These are phyloP conservation scores for Andricus grossulariae DNA, from an alignment of 1,140 invertebrate species.

Conservation along the genomic window DNA sequence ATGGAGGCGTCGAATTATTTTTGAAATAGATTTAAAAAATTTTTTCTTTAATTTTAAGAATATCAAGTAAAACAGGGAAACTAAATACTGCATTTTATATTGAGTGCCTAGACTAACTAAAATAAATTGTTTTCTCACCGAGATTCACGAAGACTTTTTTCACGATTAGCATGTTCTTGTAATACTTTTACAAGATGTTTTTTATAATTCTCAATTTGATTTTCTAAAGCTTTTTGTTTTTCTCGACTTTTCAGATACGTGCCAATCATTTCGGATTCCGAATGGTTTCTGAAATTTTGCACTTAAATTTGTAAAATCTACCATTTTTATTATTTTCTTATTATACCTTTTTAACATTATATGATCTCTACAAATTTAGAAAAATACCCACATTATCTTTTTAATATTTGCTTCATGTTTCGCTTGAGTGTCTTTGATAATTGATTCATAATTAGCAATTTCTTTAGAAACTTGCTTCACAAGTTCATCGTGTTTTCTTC, in stretches of 20 bases:
- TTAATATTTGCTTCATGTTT: slow-evolving; percentile 34
- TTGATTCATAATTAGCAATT: slow-evolving; percentile 39
- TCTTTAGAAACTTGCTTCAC: slow-evolving; percentile 35
- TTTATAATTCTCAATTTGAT: slow-evolving; percentile 35
- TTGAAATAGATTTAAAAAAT: slow-evolving; percentile 22
- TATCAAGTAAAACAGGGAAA: not conserved
- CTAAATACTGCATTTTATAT: too few species aligned
- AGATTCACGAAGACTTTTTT: slow-evolving; percentile 37
- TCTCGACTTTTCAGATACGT: slow-evolving; percentile 31
- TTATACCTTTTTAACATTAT: too few species aligned
- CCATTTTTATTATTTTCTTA: slow-evolving; percentile 3
- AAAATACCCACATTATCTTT: slow-evolving; percentile 35
- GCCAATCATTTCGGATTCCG: slow-evolving; percentile 43
- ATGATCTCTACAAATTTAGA: not conserved
- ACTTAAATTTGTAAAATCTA: slow-evolving; percentile 30
- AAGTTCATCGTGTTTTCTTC: slow-evolving; percentile 35
- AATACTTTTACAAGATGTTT: slow-evolving; percentile 40
- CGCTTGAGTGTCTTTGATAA: slow-evolving; percentile 37
- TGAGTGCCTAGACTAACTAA: too few species aligned
- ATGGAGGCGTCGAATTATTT: too few species aligned
- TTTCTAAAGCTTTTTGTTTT: slow-evolving; percentile 33
- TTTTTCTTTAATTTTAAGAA: slow-evolving; percentile 1
- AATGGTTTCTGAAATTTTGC: slow-evolving; percentile 34
- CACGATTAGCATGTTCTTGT: slow-evolving; percentile 34
- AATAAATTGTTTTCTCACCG: slow-evolving; percentile 23